A percentile compares a stretch with the other conserved stretches of the same genome.
phyloP scores from a whole-genome alignment of 2,888 invertebrate genomes.

The Synanthedon formicaeformis region DNA sequence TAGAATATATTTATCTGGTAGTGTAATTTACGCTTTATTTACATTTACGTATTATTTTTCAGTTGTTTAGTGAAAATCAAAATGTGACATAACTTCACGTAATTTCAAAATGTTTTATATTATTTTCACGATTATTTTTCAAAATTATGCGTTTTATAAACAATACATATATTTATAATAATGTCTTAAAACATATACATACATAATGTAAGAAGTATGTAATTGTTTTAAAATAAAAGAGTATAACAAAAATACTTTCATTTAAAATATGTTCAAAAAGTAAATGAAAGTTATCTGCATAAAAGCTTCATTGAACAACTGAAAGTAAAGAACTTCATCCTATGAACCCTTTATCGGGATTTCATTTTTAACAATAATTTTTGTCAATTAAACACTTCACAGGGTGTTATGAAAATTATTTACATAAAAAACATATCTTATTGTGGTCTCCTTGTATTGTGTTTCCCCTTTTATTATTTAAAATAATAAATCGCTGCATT shows the following conservation, averaged over 20 bases:
- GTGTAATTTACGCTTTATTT: conserved; percentile 19
- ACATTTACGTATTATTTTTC: conserved; percentile 2
- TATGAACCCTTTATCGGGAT: conserved; percentile 29
- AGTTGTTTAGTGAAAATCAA: conserved; percentile 3
- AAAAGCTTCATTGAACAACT: conserved; percentile 17
- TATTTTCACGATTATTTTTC: too few relatives aligned
- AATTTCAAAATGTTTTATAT: too few relatives aligned
- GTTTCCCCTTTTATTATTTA: neutral
- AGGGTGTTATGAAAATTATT: conserved; percentile 53
- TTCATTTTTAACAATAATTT: conserved; percentile 58
- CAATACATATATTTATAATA: too few relatives aligned
- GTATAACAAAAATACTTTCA: too few relatives aligned
- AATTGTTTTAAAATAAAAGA: too few relatives aligned
- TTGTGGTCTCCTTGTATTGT: neutral
- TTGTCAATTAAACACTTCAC: conserved; percentile 63
- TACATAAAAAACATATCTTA: conserved; percentile 37
- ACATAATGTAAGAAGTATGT: too few relatives aligned
- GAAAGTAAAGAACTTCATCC: conserved; percentile 17
- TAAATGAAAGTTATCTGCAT: neutral
- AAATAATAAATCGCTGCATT: too few relatives aligned
- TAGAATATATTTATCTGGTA: conserved; percentile 36
- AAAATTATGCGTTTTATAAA: too few relatives aligned
- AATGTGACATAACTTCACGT: neutral
- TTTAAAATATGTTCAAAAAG: too few relatives aligned
- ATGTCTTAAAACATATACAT: too few relatives aligned